Conservation (phyloP, 53 echinoderm and acorn worm genomes). For the Antedon mediterranea region DNA sequence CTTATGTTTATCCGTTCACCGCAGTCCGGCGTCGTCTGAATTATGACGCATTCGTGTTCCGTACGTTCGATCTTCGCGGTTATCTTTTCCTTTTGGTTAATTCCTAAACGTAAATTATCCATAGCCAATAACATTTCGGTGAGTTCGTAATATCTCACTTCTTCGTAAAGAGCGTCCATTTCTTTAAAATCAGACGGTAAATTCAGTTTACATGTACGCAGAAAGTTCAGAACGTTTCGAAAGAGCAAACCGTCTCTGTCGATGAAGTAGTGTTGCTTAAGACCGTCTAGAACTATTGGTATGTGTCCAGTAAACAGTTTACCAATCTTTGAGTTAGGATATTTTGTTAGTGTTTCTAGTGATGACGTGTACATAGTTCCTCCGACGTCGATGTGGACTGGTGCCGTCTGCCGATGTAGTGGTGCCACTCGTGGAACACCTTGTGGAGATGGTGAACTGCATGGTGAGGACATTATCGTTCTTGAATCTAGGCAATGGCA, state of each 20-base stretch:
- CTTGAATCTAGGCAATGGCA: no score
- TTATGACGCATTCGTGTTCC: slow-evolving; percentile 77
- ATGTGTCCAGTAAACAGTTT: slow-evolving; percentile 93
- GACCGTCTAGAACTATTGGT: slow-evolving; percentile 87
- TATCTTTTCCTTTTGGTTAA: slow-evolving; percentile 16
- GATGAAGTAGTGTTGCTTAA: slow-evolving; percentile 99
- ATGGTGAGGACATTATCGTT: slow-evolving; percentile 17
- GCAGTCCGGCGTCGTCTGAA: slow-evolving; percentile 92
- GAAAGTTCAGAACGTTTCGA: slow-evolving; percentile 83
- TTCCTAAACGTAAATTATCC: slow-evolving; percentile 22
- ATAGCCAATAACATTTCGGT: slow-evolving; percentile 75
- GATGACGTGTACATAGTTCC: slow-evolving; percentile 97
- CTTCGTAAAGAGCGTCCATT: slow-evolving; percentile 85
- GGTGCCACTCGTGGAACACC: slow-evolving; percentile 95
- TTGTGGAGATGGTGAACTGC: slow-evolving; percentile 11
- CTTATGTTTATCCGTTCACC: slow-evolving; percentile 80
- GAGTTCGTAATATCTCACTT: slow-evolving; percentile 84
- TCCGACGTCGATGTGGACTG: slow-evolving; percentile 95
- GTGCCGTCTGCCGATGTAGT: slow-evolving; percentile 79
- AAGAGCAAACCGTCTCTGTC: slow-evolving; percentile 95
- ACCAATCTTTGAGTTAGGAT: slow-evolving; percentile 74
- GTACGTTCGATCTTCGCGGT: slow-evolving; percentile 51
- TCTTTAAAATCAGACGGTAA: slow-evolving; percentile 73
- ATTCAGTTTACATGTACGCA: slow-evolving; percentile 68
- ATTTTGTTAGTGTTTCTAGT: slow-evolving; percentile 82